phyloP scores from a whole-genome alignment of 2,113 vertebrate species.

The Pachyramphus minor region DNA sequence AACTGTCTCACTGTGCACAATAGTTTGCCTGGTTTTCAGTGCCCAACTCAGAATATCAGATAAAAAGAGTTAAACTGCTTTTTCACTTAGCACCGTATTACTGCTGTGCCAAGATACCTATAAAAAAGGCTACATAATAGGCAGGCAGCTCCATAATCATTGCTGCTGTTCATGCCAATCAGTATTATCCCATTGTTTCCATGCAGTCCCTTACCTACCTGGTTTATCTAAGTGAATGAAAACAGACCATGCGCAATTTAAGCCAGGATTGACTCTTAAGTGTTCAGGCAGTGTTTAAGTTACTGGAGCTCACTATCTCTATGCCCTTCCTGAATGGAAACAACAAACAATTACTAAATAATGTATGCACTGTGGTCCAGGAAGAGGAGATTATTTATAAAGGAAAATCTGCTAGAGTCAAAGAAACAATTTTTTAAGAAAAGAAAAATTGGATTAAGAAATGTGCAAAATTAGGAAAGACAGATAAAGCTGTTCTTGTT shows the following conservation, averaged over 20 bases:
- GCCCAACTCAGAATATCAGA: not conserved
- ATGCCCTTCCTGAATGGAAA: not conserved
- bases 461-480: not conserved
- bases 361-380: not conserved
- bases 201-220: not conserved
- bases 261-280: not conserved
- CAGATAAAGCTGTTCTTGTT: not conserved
- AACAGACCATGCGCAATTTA: not conserved
- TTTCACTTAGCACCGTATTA: not conserved
- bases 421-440: not conserved
- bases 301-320: not conserved
- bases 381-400: not conserved
- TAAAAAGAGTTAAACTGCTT: slow-evolving; percentile 5
- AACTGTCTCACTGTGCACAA: not conserved
- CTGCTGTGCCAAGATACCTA: not conserved
- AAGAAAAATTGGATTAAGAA: not conserved
- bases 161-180: slow-evolving; percentile 30
- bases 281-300: not conserved
- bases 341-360: slow-evolving; percentile 10
- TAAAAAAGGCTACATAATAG: not conserved
- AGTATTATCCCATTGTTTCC: slow-evolving; percentile 50
- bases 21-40: not conserved
- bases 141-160: not conserved
- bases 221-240: slow-evolving; percentile 33
- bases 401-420: not conserved